A percentile compares a stretch with the other conserved stretches of the same genome.
Evolutionary conservation across 2,888 invertebrate species (phyloP).

Genomic region (Scaptomyza cyrtandrae): DNA sequence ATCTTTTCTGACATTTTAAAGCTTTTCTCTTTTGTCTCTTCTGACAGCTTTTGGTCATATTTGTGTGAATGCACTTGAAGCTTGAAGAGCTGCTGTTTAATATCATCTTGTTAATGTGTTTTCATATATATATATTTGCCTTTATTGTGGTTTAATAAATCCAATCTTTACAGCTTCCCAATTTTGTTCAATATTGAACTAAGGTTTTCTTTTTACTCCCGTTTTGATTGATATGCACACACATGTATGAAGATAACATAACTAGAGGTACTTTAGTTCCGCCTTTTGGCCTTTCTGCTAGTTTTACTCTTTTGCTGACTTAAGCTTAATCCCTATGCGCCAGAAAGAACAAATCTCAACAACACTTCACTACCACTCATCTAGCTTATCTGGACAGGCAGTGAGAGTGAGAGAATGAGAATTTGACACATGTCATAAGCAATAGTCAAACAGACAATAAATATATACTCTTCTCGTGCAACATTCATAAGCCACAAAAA

Average conservation of each 20-base stretch:
- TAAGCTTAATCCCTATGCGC: conserved; percentile 63
- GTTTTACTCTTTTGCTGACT: conserved; percentile 51
- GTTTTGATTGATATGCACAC: conserved; percentile 23
- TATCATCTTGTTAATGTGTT: conserved; percentile 21
- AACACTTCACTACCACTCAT: conserved; percentile 8
- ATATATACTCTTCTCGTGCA: conserved; percentile 15
- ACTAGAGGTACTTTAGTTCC: conserved; percentile 6
- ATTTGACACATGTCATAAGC: conserved; percentile 77
- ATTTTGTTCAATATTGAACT: conserved; percentile 20
- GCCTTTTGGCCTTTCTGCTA: conserved; percentile 1
- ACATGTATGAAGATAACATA: neutral
- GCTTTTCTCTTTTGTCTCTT: neutral
- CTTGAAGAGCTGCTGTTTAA: conserved; percentile 20
- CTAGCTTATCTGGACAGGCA: conserved; percentile 55
- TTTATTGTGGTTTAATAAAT: conserved; percentile 7
- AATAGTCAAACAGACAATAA: conserved; percentile 40
- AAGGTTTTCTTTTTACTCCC: neutral
- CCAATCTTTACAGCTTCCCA: neutral
- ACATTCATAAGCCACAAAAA: conserved; percentile 68
- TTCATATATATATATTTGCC: neutral
- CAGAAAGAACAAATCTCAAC: conserved; percentile 29
- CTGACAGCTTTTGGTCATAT: neutral
- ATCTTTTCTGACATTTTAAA: neutral
- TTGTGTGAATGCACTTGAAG: neutral
- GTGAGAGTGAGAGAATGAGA: too few relatives aligned